Percentiles rank a stretch among this genome's conserved stretches.
These are phyloP conservation scores for Drosophila emarginata DNA, from an alignment of 2,888 invertebrate genomes.

Conservation along the genomic window DNA sequence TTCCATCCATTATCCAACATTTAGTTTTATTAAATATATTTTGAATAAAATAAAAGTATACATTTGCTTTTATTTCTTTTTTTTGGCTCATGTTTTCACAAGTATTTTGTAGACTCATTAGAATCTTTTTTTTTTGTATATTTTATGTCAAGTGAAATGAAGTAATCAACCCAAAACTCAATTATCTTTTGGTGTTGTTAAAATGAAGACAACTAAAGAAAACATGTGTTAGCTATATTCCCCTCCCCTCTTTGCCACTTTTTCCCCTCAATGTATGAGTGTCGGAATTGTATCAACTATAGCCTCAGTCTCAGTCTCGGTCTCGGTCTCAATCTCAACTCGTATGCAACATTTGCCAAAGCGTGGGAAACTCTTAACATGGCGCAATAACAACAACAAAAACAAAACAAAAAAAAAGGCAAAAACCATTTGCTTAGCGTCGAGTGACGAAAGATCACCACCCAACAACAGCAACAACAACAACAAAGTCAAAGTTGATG, in stretches of 20 bases:
- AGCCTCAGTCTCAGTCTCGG: background rate
- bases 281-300: no score
- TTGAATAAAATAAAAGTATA: background rate
- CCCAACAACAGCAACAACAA: slow-evolving; percentile 12
- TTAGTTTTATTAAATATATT: no score
- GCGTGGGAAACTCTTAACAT: slow-evolving; percentile 9
- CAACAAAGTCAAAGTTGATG: slow-evolving; percentile 1
- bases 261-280: background rate
- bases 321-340: background rate
- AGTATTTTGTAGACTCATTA: no score
- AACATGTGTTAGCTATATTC: background rate
- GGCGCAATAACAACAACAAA: no score
- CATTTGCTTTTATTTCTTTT: background rate
- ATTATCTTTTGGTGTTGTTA: background rate
- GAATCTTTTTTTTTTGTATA: background rate
- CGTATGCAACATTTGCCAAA: slow-evolving; percentile 13
- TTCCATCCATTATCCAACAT: no score
- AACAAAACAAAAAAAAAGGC: background rate
- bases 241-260: background rate
- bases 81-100: no score
- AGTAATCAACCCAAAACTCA: background rate
- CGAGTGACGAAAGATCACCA: slow-evolving; percentile 10
- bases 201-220: background rate
- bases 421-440: background rate
- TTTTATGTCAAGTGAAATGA: background rate